Base-by-base conservation (phyloP, 2,888 invertebrate genomes). In the Sphaerophoria rueppellii region DNA sequence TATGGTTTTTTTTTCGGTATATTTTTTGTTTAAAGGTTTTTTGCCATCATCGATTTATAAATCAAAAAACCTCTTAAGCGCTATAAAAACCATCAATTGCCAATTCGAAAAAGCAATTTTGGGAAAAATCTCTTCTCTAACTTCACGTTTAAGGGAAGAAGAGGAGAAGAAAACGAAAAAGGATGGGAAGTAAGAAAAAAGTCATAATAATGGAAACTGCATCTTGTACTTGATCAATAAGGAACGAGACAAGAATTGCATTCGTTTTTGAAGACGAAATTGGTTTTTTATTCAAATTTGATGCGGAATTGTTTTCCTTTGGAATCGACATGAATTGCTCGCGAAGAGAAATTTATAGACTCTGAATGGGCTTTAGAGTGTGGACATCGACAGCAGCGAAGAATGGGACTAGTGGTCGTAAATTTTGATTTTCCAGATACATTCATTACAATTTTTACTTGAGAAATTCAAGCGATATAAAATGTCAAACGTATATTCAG, bases 61-160 rank as follows among this genome's bases (percentile, higher is more conserved):
- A 60, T 60, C 60, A 60, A 60, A 60, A 60, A 60, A 12, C 24
- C 43, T 60, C 24, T 60, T 43, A 43, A 60, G 60, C 60, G 40
- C 60, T 43, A 60, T 60, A 60, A 60, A 60, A 43, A 60, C 60
- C 60, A 43, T 60, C 60, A 60, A 60, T 60, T 60, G 60, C 60
- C 60, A 60, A 43, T 60, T 40, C 12, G 60, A 24, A 60, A 60
- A 60, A 60, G 60, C 60, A n/a, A 60, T 60, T 60, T 60, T 60
- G 24, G n/a, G 43, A 60, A 60, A 60, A 24, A 24, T 24, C 24
- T 43, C 43, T 43, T 43, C 43, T 43, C 12, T 11, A 4, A 40
- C 9, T 40, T 40, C 40, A 7, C 12, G 9, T 9, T 43, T 43
- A 3, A 43, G 3, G 7, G 24, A 43, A 43, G 43, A 40, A 60